These are phyloP conservation scores for Apocheima hispidaria DNA, from an alignment of 2,888 invertebrate species.

Conservation along the genomic window DNA sequence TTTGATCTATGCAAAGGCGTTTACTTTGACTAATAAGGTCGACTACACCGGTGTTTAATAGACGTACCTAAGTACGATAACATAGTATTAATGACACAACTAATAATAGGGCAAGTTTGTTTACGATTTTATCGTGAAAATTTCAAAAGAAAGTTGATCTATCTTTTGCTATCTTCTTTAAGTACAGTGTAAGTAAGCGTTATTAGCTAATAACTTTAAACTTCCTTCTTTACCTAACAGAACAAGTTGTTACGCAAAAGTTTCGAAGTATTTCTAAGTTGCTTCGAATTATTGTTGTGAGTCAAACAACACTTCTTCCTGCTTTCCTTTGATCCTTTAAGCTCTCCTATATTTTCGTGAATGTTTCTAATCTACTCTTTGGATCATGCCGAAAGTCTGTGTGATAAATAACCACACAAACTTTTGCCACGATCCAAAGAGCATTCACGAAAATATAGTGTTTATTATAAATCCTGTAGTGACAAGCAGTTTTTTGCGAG, in stretches of 20 bases:
- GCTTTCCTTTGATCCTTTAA: conserved; percentile 14
- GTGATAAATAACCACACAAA: neutral
- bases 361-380: neutral
- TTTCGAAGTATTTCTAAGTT: conserved; percentile 14
- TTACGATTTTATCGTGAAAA: too few relatives aligned
- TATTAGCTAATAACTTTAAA: conserved; percentile 8
- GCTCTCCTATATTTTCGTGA: conserved; percentile 19
- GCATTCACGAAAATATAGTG: too few relatives aligned
- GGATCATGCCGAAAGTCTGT: conserved; percentile 1
- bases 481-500: too few relatives aligned
- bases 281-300: conserved; percentile 9
- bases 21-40: too few relatives aligned
- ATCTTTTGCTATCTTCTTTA: neutral
- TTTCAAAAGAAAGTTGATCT: conserved; percentile 7
- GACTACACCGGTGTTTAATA: too few relatives aligned
- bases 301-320: conserved; percentile 15
- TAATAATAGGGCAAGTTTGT: too few relatives aligned
- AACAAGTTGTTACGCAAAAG: conserved; percentile 16
- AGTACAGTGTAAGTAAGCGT: neutral
- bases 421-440: too few relatives aligned
- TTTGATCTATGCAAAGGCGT: too few relatives aligned
- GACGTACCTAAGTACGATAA: too few relatives aligned
- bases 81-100: too few relatives aligned
- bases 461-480: too few relatives aligned
- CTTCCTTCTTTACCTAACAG: conserved; percentile 8